phyloP scores from a whole-genome alignment of 2,888 invertebrate species.

The Micoletzkya japonica region DNA sequence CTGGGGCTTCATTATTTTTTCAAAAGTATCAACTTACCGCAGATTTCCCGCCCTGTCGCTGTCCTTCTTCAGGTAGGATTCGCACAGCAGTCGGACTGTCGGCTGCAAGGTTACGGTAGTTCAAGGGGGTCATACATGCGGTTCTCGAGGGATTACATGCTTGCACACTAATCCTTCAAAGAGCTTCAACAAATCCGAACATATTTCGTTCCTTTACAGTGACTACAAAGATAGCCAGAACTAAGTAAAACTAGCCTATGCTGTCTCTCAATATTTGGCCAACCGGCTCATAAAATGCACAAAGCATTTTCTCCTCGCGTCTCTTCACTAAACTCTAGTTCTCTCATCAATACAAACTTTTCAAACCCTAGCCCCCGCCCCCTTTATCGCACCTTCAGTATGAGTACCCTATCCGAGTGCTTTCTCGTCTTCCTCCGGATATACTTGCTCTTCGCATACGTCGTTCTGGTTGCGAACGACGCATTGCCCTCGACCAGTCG shows the following conservation, averaged over 20 bases:
- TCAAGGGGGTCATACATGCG: neutral
- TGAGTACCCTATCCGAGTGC: conserved; percentile 78
- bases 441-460: conserved; percentile 69
- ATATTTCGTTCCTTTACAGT: too few species aligned
- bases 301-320: too few species aligned
- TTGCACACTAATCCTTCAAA: too few species aligned
- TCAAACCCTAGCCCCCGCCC: neutral
- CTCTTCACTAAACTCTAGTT: neutral
- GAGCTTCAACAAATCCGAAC: too few species aligned
- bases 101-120: conserved; percentile 69
- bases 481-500: conserved; percentile 54
- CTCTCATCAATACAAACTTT: neutral
- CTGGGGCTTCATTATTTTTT: too few species aligned
- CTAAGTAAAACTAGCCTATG: too few species aligned
- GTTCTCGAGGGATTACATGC: neutral
- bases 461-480: conserved; percentile 48
- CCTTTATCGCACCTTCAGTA: conserved; percentile 69
- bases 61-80: conserved; percentile 79
- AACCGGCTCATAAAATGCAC: too few species aligned
- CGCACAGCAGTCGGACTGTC: conserved; percentile 79
- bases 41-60: conserved; percentile 49
- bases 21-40: too few species aligned
- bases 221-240: too few species aligned
- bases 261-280: too few species aligned
- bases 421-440: conserved; percentile 90